Evolutionary conservation across 2,113 vertebrate genomes (phyloP).

Genomic region (Ovis canadensis): DNA sequence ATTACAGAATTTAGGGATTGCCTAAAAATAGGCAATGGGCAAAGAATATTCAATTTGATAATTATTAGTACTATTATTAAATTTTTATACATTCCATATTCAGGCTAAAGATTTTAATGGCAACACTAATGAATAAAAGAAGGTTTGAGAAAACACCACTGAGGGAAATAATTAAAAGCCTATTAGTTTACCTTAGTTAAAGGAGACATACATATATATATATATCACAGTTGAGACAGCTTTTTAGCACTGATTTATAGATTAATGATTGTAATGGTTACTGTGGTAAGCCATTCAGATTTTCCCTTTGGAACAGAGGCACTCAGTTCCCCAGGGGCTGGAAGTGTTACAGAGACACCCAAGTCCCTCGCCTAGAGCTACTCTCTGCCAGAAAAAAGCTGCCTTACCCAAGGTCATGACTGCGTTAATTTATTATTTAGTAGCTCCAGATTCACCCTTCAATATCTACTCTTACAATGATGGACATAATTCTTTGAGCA

Average conservation of each 20-base stretch:
- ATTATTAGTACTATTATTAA: constrained; percentile 13
- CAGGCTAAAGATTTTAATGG: not conserved
- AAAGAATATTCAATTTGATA: not conserved
- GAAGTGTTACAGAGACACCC: not conserved
- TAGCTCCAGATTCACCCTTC: not conserved
- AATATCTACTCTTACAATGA: not conserved
- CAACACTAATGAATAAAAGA: not conserved
- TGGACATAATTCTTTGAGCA: not conserved
- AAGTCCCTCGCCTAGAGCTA: not conserved
- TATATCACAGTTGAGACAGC: not conserved
- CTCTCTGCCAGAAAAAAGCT: not conserved
- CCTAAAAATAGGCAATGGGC: not conserved
- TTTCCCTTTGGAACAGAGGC: not conserved
- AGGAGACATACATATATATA: not conserved
- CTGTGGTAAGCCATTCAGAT: not conserved
- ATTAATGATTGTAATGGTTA: not conserved
- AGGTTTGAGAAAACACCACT: not conserved
- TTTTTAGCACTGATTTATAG: not conserved
- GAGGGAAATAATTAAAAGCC: not conserved
- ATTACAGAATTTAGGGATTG: not conserved
- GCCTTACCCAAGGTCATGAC: not conserved
- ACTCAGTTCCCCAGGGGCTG: not conserved
- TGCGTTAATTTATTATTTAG: not conserved
- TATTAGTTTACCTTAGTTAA: not conserved
- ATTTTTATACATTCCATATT: not conserved